Evolutionary conservation across 2,888 invertebrate species (phyloP), one percentile per base, ranked within the genome.

Genomic region (Pheosia tremula): DNA sequence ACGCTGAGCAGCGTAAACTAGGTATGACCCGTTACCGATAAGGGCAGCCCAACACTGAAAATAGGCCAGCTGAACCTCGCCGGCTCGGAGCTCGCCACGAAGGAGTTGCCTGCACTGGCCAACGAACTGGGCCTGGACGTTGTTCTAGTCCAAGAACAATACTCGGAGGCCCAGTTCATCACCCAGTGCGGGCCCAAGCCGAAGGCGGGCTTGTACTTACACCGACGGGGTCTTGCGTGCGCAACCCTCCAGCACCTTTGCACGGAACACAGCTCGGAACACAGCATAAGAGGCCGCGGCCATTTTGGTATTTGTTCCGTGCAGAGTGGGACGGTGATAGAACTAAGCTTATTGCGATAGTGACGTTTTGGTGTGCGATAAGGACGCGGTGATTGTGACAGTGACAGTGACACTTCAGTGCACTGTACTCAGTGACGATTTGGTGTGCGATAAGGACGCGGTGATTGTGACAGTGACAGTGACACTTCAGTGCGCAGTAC

Each of bases 121-220:
- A 24, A 38, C n/a, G 63, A 62, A n/a, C 56, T 61, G 8, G 62
- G 61, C 4, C 64, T 78, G 24, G 75, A 74, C 37, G 11, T 75
- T 13, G 62, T 74, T 36, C 69, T 76, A 0, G 70, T 74, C 0
- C 76, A 75, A 57, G 77, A 77, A 56, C 75, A 75, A 52, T 71
- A 74, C 45, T 4, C 56, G 13, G 10, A 41, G 54, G 61, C 10
- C 55, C 47, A 49, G 13, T 49, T 53, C 0, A 38, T 62, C 0
- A 37, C 64, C 6, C 50, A 50, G 50, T 50, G 50, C 50, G 60
- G 68, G 5, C 7, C n/a, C 1, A 5, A 3, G 7, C 67, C 75
- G 0, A 76, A 68, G 36, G 71, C 69, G 5, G 80, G 71, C 0
- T 8, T 78, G 0, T 58, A 61, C 0, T 5, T 78, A 0, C 47